phyloP scores from a whole-genome alignment of 2,888 invertebrate species.

The Tetramorium bicarinatum region DNA sequence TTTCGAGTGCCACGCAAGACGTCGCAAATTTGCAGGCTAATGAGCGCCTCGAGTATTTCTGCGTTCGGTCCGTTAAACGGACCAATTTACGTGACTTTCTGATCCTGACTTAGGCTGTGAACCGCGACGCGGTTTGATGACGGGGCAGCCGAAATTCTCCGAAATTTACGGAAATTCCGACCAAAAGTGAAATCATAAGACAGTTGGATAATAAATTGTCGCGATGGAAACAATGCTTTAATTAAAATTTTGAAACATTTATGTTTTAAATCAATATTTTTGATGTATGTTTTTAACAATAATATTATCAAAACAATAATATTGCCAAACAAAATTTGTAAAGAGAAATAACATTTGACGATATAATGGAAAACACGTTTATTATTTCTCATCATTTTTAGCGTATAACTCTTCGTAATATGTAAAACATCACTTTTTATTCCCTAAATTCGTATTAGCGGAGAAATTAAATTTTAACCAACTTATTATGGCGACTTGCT shows the following conservation, averaged over 20 bases:
- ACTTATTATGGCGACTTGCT: background rate
- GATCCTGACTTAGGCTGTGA: slow-evolving; percentile 33
- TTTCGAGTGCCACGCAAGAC: slow-evolving; percentile 46
- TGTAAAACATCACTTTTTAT: background rate
- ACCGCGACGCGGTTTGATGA: slow-evolving; percentile 25
- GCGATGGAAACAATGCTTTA: background rate
- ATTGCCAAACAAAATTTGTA: background rate
- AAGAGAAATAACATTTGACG: background rate
- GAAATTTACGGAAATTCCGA: slow-evolving; percentile 30
- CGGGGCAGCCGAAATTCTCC: slow-evolving; percentile 7
- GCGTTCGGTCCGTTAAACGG: slow-evolving; percentile 62
- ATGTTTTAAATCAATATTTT: background rate
- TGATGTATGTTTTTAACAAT: background rate
- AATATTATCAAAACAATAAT: background rate
- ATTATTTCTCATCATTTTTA: slow-evolving; percentile 1
- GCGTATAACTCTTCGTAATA: background rate
- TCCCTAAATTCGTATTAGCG: background rate
- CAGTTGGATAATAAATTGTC: slow-evolving; percentile 2
- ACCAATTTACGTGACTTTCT: slow-evolving; percentile 75
- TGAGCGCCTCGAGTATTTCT: slow-evolving; percentile 76
- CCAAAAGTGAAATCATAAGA: background rate
- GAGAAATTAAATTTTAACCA: slow-evolving; percentile 7
- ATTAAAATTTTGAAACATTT: background rate
- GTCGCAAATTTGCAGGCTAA: slow-evolving; percentile 66
- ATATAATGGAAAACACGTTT: background rate